Base-by-base conservation (phyloP, 2,888 invertebrate species). In the Leucania comma region DNA sequence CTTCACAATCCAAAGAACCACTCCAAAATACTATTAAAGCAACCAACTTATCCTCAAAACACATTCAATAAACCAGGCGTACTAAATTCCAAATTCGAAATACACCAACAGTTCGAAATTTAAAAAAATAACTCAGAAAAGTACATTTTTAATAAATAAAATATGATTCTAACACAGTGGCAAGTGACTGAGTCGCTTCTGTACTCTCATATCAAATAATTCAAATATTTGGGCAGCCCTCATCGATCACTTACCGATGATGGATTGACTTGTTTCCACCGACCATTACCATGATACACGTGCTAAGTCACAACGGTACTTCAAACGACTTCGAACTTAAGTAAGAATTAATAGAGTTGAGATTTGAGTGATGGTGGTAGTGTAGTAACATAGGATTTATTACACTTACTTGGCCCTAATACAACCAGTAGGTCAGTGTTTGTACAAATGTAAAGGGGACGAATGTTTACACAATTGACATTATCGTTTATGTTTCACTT, bases 161-260 rank as follows among this genome's bases (percentile, higher is more conserved):
- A 76, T 75, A 69, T 77, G 75, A 80, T 73, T 78, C 70, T 68
- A 71, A 78, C 73, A 81, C 88, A 88, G 89, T 89, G 89, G 90
- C 90, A 90, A 90, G 87, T 87, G 86, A 85, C 84, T 84, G 78
- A 80, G 82, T 82, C 84, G 83, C 84, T 82, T 82, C 83, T 75
- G 86, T 82, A 86, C 86, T 88, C 85, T 85, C 81, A 87, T 93
- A 93, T 93, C 92, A 90, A 92, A 92, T 93, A 95, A 94, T 94
- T 94, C 94, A 94, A 95, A 95, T 95, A 95, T 95, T 95, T 94
- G 92, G 91, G 91, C 92, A 93, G 90, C 90, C 85, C 91, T 92
- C 94, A 95, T 95, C 95, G 92, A 95, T 95, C 95, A 95, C 92
- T 93, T 92, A 90, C 92, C 88, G 90, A 93, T 95, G 95, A 95